phyloP scores from a whole-genome alignment of 2,797 vertebrate species.

The Perodicticus potto region DNA sequence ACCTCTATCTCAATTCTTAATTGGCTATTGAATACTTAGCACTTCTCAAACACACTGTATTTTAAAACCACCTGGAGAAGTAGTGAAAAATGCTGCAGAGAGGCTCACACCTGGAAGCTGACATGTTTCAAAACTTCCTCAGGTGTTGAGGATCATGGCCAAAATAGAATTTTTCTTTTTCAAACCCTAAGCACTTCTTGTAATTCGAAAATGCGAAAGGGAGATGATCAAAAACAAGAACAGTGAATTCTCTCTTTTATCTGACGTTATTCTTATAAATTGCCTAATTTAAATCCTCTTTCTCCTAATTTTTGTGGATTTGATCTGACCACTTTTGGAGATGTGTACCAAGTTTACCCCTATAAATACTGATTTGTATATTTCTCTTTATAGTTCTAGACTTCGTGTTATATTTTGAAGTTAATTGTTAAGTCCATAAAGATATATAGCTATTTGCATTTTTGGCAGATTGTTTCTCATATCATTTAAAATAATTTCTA shows the following conservation, averaged over 20 bases:
- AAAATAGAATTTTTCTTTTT: not conserved
- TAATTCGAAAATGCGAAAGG: conserved; percentile 37
- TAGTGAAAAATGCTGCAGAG: not conserved
- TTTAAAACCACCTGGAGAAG: not conserved
- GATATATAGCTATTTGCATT: not conserved
- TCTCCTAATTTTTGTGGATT: conserved; percentile 4
- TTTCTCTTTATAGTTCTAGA: not conserved
- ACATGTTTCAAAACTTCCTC: not conserved
- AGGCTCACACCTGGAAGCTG: not conserved
- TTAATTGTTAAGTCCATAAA: not conserved
- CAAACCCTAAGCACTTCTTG: conserved; percentile 17
- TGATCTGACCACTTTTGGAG: not conserved
- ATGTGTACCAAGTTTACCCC: not conserved
- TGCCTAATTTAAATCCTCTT: conserved; percentile 32
- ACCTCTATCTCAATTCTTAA: not conserved
- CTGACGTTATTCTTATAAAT: not conserved
- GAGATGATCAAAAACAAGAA: not conserved
- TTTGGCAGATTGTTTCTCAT: not conserved
- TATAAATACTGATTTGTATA: conserved; percentile 8
- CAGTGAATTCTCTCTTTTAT: not conserved
- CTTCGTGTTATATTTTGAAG: not conserved
- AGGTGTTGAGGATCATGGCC: not conserved
- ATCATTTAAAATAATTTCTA: conserved; percentile 22
- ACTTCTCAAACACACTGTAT: not conserved
- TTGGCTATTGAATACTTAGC: not conserved